Percentiles rank a stretch among this genome's conserved stretches.
Evolutionary conservation across 2,888 invertebrate species (phyloP).

Genomic region (Amorpha juglandis): DNA sequence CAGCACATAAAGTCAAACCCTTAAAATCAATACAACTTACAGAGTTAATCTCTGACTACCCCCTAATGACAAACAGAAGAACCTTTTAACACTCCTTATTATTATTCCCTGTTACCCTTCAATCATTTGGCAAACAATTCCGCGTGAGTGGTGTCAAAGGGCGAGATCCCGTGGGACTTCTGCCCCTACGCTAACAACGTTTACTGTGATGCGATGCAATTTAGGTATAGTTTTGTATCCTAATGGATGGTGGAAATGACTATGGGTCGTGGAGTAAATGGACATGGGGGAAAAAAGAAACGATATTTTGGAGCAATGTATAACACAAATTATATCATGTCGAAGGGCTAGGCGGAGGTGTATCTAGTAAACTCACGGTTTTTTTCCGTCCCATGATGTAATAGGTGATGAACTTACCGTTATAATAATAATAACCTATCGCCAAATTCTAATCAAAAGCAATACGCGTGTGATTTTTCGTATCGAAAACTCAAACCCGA

Average conservation of each 20-base stretch:
- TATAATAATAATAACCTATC: no score
- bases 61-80: neutral
- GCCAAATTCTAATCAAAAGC: no score
- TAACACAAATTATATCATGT: no score
- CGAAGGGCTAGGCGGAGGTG: no score
- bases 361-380: no score
- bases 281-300: no score
- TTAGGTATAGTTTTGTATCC: conserved; percentile 16
- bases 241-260: neutral
- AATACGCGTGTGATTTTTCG: no score
- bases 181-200: conserved; percentile 5
- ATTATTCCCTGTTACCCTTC: neutral
- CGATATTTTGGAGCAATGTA: no score
- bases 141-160: conserved; percentile 19
- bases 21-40: neutral
- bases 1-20: neutral
- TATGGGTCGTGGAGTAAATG: neutral
- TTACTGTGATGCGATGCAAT: conserved; percentile 19
- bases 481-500: no score
- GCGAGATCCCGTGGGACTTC: conserved; percentile 5
- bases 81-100: neutral
- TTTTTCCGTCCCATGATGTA: no score
- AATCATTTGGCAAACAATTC: conserved; percentile 6
- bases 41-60: neutral
- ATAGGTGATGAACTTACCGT: no score